Evolutionary conservation across 2,888 invertebrate genomes (phyloP).

Genomic region (Clistopyga incitator): DNA sequence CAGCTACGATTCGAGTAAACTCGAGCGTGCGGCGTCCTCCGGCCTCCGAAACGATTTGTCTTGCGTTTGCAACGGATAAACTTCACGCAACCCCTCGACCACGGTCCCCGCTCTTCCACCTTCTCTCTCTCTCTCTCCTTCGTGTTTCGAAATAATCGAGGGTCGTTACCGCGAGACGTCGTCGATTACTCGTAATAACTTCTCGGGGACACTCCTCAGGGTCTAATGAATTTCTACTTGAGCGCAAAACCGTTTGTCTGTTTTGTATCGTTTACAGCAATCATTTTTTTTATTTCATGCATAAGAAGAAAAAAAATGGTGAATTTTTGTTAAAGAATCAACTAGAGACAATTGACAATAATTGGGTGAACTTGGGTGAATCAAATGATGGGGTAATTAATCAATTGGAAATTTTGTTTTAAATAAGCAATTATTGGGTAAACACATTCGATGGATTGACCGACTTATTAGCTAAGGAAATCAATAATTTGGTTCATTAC

Average conservation of each 20-base stretch:
- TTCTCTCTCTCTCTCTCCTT: slow-evolving; percentile 50
- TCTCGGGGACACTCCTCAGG: slow-evolving; percentile 45
- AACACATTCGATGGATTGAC: too few relatives aligned
- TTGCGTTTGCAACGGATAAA: slow-evolving; percentile 79
- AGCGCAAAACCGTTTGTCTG: slow-evolving; percentile 16
- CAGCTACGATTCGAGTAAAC: slow-evolving; percentile 19
- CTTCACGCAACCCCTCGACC: slow-evolving; percentile 74
- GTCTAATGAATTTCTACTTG: slow-evolving; percentile 64
- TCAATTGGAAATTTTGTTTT: too few relatives aligned
- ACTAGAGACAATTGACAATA: too few relatives aligned
- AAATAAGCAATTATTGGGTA: too few relatives aligned
- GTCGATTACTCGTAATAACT: slow-evolving; percentile 68
- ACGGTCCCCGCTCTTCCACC: slow-evolving; percentile 24
- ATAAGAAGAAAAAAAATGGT: too few relatives aligned
- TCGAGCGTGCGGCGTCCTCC: slow-evolving; percentile 27
- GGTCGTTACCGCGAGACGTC: slow-evolving; percentile 69
- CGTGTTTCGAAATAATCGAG: slow-evolving; percentile 68
- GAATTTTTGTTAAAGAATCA: too few relatives aligned
- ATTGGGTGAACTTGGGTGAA: too few relatives aligned
- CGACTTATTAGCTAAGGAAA: too few relatives aligned
- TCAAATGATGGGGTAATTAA: too few relatives aligned
- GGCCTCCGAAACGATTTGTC: slow-evolving; percentile 77
- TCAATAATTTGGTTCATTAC: too few relatives aligned
- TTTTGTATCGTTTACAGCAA: neutral
- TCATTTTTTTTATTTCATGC: too few relatives aligned